Evolutionary conservation across 2,113 vertebrate genomes (phyloP).

Genomic region (Stercorarius parasiticus): DNA sequence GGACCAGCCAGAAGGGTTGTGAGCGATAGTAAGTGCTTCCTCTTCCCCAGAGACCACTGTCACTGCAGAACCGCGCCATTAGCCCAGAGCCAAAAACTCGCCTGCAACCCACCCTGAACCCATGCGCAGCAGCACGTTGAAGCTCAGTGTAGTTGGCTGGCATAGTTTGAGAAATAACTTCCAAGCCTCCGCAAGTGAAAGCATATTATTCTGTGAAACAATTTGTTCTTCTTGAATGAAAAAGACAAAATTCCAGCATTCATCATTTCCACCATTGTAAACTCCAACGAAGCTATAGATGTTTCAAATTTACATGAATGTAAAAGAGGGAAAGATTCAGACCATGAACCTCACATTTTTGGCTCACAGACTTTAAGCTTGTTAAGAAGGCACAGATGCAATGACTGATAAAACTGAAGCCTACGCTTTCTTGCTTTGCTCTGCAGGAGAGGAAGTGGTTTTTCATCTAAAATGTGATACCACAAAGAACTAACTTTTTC

Average conservation of each 20-base stretch:
- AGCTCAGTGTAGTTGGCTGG: background rate
- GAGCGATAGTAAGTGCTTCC: background rate
- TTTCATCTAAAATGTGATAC: conserved; percentile 10
- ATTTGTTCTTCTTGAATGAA: background rate
- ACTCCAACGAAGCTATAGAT: background rate
- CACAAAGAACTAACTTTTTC: conserved; percentile 39
- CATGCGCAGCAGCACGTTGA: background rate
- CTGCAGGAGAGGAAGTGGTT: conserved; percentile 43
- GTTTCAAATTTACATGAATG: conserved; percentile 28
- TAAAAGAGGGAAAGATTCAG: background rate
- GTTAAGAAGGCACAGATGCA: background rate
- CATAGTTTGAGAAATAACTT: background rate
- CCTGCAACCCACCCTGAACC: background rate
- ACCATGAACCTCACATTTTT: background rate
- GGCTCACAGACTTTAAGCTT: background rate
- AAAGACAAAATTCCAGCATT: conserved; percentile 6
- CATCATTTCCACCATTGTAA: conserved; percentile 13
- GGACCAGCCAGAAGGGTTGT: background rate
- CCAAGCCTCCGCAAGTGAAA: background rate
- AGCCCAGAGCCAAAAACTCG: background rate
- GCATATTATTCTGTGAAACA: background rate
- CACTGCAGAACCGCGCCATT: background rate
- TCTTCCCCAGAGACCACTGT: background rate
- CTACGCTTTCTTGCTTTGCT: conserved; percentile 19
- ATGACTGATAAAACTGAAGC: background rate